Evolutionary conservation across 64 coral and sea anemone genomes (phyloP).

Genomic region (Platygyra sinensis): DNA sequence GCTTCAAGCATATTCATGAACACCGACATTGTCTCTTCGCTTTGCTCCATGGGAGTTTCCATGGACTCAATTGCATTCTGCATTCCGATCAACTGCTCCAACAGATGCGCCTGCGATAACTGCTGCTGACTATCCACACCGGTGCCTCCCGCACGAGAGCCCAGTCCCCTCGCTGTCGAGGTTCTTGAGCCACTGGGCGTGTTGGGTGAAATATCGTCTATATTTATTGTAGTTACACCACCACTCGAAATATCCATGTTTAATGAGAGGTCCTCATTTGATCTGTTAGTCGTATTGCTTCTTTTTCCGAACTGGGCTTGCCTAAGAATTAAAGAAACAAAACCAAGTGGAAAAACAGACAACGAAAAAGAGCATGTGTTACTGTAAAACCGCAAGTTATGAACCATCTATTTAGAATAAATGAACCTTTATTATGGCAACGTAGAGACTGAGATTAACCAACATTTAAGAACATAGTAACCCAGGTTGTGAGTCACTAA

Average conservation of each 20-base stretch:
- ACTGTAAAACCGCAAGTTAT: no score
- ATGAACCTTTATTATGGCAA: no score
- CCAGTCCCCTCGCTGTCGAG: neutral
- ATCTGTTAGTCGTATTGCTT: neutral
- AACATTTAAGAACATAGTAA: no score
- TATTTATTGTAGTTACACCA: constrained; percentile 11
- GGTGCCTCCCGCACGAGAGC: neutral
- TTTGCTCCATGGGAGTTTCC: constrained; percentile 78
- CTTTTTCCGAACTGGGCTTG: neutral
- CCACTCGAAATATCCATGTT: neutral
- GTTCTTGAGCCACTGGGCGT: neutral
- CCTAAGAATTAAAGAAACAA: neutral
- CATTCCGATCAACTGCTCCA: constrained; percentile 75
- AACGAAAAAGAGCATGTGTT: no score
- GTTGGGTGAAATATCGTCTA: constrained; percentile 31
- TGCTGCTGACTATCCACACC: constrained; percentile 27
- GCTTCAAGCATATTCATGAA: constrained; percentile 77
- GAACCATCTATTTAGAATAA: no score
- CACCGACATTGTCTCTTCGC: constrained; percentile 63
- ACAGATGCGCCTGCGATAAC: constrained; percentile 55
- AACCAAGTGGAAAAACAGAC: neutral
- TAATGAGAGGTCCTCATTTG: neutral
- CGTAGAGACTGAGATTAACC: no score
- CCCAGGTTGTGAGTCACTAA: no score
- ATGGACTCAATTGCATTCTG: constrained; percentile 78